A percentile compares a stretch with the other conserved stretches of the same genome.
Conservation (phyloP, 1,140 invertebrate species). For the Trichonephila clavata region DNA sequence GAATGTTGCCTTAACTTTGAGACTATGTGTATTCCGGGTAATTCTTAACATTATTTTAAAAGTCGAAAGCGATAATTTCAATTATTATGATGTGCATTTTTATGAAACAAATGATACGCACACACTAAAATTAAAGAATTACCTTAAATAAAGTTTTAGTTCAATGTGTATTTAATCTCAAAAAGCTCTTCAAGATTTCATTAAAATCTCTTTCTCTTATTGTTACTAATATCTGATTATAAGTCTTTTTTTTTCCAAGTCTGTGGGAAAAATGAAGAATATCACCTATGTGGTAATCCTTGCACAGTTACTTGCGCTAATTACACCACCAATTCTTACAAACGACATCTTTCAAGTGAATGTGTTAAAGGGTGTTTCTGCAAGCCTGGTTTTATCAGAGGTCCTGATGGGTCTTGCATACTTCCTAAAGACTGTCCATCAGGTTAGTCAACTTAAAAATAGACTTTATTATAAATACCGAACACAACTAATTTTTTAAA, state of each 20-base stretch:
- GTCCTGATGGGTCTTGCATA: constrained; percentile 24
- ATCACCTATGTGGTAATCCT: constrained; percentile 3
- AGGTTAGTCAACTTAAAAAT: background rate
- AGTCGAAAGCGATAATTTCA: too few species aligned
- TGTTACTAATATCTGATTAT: background rate
- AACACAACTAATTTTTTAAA: background rate
- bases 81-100: too few species aligned
- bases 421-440: background rate
- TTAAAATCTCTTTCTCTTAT: background rate
- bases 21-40: too few species aligned
- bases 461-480: background rate
- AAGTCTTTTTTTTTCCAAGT: constrained; percentile 2
- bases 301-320: constrained; percentile 47
- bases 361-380: constrained; percentile 56
- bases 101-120: too few species aligned
- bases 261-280: constrained; percentile 47
- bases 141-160: too few species aligned
- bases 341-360: too few species aligned
- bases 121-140: too few species aligned
- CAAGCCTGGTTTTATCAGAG: constrained; percentile 26
- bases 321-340: background rate
- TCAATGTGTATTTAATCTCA: too few species aligned
- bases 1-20: too few species aligned
- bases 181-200: too few species aligned
- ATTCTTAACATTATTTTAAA: too few species aligned